These are phyloP conservation scores for Nephrotoma flavescens DNA, from an alignment of 2,888 invertebrate species.

Conservation along the genomic window DNA sequence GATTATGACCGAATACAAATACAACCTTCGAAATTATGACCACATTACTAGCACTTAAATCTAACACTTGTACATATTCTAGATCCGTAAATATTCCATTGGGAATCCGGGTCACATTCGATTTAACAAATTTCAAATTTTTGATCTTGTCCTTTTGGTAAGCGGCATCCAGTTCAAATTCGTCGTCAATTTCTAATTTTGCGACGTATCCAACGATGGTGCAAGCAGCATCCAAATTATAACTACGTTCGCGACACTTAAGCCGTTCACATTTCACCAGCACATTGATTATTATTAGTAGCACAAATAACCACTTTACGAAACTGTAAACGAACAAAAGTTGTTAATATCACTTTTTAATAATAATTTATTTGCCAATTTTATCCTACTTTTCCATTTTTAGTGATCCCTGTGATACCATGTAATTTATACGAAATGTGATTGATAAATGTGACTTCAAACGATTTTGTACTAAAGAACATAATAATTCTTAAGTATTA, in stretches of 20 bases:
- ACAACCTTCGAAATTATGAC: neutral
- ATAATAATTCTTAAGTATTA: too few species aligned
- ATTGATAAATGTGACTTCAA: too few species aligned
- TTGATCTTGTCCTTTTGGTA: neutral
- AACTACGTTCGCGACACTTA: neutral
- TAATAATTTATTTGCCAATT: too few species aligned
- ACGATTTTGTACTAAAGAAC: too few species aligned
- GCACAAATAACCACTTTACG: too few species aligned
- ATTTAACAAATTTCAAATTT: neutral
- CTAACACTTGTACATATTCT: neutral
- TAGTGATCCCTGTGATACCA: too few species aligned
- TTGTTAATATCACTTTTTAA: too few species aligned
- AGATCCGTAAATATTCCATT: neutral
- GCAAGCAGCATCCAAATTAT: neutral
- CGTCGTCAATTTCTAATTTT: neutral
- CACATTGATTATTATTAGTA: too few species aligned
- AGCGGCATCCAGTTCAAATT: neutral
- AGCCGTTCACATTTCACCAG: neutral
- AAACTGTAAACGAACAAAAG: too few species aligned
- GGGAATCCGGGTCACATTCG: neutral
- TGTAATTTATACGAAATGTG: too few species aligned
- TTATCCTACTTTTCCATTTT: too few species aligned
- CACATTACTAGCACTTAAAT: neutral
- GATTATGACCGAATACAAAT: neutral
- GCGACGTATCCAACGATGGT: neutral